A percentile compares a stretch with the other conserved stretches of the same genome.
Conservation (phyloP, 2,888 invertebrate species). For the Tipula confusa region DNA sequence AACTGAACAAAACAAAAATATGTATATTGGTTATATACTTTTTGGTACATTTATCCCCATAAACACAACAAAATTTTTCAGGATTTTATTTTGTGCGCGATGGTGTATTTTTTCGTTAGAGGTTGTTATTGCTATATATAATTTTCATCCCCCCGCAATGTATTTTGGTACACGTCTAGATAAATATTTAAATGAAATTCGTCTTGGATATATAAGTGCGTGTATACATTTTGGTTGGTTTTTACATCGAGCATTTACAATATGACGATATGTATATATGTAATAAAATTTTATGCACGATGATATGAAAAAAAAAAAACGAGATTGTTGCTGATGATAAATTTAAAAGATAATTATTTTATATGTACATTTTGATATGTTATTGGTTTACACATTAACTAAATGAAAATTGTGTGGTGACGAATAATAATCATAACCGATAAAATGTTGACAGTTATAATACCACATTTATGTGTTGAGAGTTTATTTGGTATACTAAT, state of each 20-base stretch:
- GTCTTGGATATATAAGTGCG: background rate
- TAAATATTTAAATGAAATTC: background rate
- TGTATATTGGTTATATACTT: background rate
- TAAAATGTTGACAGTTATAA: too few species aligned
- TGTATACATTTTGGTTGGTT: background rate
- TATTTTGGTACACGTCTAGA: background rate
- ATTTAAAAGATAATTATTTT: slow-evolving; percentile 20
- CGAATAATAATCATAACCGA: too few species aligned
- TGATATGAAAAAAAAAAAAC: background rate
- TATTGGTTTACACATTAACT: too few species aligned
- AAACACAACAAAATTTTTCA: background rate
- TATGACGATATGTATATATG: background rate
- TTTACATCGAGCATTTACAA: background rate
- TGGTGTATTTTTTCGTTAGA: background rate
- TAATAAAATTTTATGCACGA: background rate
- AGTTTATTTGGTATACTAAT: too few species aligned
- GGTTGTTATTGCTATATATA: background rate
- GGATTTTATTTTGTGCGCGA: background rate
- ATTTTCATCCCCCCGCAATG: background rate
- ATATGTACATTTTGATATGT: background rate
- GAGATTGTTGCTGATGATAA: slow-evolving; percentile 3
- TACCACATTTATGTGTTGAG: too few species aligned
- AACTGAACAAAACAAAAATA: background rate
- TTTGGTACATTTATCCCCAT: background rate
- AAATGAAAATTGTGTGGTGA: too few species aligned